phyloP scores from a whole-genome alignment of 2,113 vertebrate species.

The Haemorhous mexicanus region DNA sequence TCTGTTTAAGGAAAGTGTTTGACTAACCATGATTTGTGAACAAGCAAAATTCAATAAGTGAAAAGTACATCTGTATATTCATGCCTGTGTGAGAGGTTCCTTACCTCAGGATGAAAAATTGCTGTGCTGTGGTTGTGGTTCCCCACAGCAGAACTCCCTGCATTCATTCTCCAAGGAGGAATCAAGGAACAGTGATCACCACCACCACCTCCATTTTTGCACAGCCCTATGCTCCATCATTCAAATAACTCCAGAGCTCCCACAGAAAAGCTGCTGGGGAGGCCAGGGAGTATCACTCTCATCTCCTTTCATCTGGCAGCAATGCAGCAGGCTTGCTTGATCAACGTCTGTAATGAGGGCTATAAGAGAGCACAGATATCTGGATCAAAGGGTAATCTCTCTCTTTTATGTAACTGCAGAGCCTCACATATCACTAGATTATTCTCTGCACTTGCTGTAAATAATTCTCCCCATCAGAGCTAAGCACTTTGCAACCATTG shows the following conservation, averaged over 20 bases:
- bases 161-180: not conserved
- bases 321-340: not conserved
- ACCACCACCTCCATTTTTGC: not conserved
- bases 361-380: conserved; percentile 2
- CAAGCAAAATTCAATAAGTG: not conserved
- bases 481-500: conserved; percentile 10
- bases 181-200: not conserved
- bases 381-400: conserved; percentile 55
- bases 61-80: not conserved
- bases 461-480: conserved; percentile 29
- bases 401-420: conserved; percentile 46
- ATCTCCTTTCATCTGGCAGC: not conserved
- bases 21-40: not conserved
- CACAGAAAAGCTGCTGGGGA: not conserved
- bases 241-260: not conserved
- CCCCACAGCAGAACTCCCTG: not conserved
- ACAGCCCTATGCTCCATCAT: not conserved
- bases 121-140: not conserved
- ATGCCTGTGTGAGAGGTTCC: not conserved
- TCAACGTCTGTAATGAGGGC: conserved; percentile 10
- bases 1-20: not conserved
- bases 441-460: conserved; percentile 34
- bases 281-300: not conserved
- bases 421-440: conserved; percentile 19
- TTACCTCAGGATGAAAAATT: not conserved